Conservation (phyloP, 2,797 vertebrate species). For the Coregonus ussuriensis region DNA sequence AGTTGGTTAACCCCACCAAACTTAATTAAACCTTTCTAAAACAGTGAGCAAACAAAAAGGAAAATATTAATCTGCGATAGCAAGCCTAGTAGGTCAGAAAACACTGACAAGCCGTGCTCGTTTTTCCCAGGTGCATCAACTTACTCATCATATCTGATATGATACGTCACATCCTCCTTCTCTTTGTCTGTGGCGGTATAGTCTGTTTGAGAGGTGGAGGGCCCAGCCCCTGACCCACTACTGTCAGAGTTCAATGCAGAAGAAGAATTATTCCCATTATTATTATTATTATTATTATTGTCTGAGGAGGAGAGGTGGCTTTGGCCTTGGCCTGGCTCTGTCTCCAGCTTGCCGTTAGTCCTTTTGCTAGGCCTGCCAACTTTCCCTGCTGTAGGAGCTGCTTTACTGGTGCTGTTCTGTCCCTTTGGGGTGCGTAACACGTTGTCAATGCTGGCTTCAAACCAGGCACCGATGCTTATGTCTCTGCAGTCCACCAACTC, state of each 20-base stretch:
- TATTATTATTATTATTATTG: conserved; percentile 84
- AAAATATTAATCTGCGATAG: no score
- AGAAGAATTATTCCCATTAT: conserved; percentile 43
- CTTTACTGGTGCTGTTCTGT: conserved; percentile 82
- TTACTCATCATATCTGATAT: conserved; percentile 99
- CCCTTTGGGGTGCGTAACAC: conserved; percentile 85
- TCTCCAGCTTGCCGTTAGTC: conserved; percentile 89
- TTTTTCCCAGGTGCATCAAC: conserved; percentile 60
- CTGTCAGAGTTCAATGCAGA: conserved; percentile 83
- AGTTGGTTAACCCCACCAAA: not conserved
- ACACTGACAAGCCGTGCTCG: not conserved
- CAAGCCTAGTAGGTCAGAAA: no score
- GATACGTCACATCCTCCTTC: conserved; percentile 87
- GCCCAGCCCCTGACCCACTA: conserved; percentile 62
- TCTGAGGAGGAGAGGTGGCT: conserved; percentile 71
- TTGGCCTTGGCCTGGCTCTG: conserved; percentile 59
- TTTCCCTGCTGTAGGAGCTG: conserved; percentile 77
- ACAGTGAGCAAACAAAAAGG: not conserved
- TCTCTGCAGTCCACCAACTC: conserved; percentile 98
- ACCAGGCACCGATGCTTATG: conserved; percentile 94
- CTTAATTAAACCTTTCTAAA: not conserved
- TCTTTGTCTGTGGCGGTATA: conserved; percentile 65
- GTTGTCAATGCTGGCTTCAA: conserved; percentile 92
- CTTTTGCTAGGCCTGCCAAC: conserved; percentile 87
- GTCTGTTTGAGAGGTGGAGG: conserved; percentile 91